These are phyloP conservation scores for Pseudopipra pipra DNA, from an alignment of 2,113 vertebrate species.

Conservation along the genomic window DNA sequence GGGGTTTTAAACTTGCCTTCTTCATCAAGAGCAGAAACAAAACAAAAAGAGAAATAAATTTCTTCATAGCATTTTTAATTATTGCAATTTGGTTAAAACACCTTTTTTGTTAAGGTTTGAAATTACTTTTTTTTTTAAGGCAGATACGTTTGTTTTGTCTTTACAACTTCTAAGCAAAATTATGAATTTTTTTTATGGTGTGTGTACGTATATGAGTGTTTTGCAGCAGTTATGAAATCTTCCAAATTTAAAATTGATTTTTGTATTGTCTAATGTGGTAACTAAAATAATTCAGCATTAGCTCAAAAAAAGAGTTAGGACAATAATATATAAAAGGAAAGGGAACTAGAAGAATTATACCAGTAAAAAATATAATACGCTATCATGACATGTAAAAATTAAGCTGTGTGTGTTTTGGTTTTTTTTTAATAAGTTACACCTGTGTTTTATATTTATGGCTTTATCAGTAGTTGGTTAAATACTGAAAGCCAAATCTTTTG, in stretches of 20 bases:
- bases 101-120: background rate
- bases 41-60: background rate
- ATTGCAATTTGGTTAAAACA: background rate
- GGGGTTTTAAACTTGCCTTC: background rate
- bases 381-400: background rate
- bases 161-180: conserved; percentile 27
- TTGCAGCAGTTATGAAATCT: background rate
- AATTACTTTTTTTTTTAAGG: background rate
- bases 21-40: conserved; percentile 34
- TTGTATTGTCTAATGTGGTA: background rate
- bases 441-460: background rate
- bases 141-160: background rate
- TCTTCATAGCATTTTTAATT: background rate
- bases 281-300: background rate
- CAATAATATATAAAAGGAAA: background rate
- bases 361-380: background rate
- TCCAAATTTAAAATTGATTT: background rate
- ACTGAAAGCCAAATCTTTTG: background rate
- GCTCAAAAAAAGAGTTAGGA: background rate
- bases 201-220: background rate
- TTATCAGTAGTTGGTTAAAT: background rate
- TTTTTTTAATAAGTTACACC: background rate
- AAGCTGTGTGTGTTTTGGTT: background rate
- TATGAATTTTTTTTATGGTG: background rate
- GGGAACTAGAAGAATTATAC: background rate